Base-by-base conservation (phyloP, 2,888 invertebrate genomes). In the Heterodera filipjevi region DNA sequence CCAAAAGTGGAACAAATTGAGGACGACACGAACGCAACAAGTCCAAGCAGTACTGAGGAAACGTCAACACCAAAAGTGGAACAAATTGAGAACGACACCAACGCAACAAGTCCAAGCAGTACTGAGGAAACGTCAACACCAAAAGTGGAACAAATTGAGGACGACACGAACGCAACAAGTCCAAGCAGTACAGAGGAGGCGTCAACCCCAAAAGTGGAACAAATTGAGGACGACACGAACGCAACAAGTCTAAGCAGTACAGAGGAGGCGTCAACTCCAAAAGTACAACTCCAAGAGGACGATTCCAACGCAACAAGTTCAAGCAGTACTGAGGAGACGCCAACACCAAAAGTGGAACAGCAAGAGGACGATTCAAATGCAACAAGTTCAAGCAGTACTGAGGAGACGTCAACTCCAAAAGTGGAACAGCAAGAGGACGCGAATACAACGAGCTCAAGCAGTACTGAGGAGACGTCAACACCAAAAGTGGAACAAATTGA, bases 381-480 rank as follows among this genome's bases (percentile, higher is more conserved):
- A 14, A 27, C 66, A 16, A 66, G 2, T 64, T 8, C 30, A 12
- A 32, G 49, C 33, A 39, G 53, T 73, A 64, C 53, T 39, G 74
- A 73, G 46, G 27, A 27, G 49, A 30, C 49, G 46, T 22, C n/a
- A n/a, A n/a, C n/a, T n/a, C n/a, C 33, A 39, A 44, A 72, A 33
- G 59, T 72, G 14, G 66, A 59, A 74, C 49, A 74, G 59, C 27
- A 32, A 39, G 66, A 49, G 59, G 30, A 10, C 8, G n/a, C n/a
- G n/a, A 66, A 49, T 49, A 3, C 66, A 3, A 66, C 66, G 12
- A 66, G 66, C 30, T 5, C 66, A 27, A 33, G 66, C 66, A 66
- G 66, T 66, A 33, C 66, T 16, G 75, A 46, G 59, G 66, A 59
- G 64, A n/a, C n/a, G n/a, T n/a, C n/a, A n/a, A 53, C 53, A 30